A percentile compares a stretch with the other conserved stretches of the same genome.
Conservation (phyloP, 2,113 vertebrate species). For the Gorsachius goisagi region DNA sequence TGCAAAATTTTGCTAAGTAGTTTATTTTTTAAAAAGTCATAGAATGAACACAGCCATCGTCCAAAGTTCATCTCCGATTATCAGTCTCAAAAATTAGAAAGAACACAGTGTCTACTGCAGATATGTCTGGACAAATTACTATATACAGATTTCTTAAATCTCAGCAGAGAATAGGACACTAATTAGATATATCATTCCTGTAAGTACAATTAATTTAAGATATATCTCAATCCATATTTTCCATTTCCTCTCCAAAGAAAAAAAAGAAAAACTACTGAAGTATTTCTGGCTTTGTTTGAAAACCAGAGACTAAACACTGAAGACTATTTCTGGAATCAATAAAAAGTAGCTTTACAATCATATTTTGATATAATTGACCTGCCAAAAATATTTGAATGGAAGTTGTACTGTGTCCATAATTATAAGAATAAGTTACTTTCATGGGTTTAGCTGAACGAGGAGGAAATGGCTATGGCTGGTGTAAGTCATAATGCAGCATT, state of each 20-base stretch:
- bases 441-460: background rate
- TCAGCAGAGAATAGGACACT: background rate
- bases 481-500: background rate
- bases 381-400: constrained; percentile 15
- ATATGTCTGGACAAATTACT: background rate
- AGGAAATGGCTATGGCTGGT: background rate
- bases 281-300: constrained; percentile 23
- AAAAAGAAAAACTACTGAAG: background rate
- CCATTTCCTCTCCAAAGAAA: background rate
- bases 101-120: background rate
- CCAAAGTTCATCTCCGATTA: background rate
- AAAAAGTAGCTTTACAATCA: background rate
- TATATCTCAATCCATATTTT: background rate
- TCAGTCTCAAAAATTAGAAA: background rate
- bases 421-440: background rate
- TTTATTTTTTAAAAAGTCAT: background rate
- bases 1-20: background rate
- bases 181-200: background rate
- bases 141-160: background rate
- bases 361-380: background rate
- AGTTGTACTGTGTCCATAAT: background rate
- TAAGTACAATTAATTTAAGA: constrained; percentile 9
- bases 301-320: constrained; percentile 7
- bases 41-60: background rate
- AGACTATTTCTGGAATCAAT: constrained; percentile 1